Evolutionary conservation across 2,797 vertebrate genomes (phyloP).

Genomic region (Prionace glauca): DNA sequence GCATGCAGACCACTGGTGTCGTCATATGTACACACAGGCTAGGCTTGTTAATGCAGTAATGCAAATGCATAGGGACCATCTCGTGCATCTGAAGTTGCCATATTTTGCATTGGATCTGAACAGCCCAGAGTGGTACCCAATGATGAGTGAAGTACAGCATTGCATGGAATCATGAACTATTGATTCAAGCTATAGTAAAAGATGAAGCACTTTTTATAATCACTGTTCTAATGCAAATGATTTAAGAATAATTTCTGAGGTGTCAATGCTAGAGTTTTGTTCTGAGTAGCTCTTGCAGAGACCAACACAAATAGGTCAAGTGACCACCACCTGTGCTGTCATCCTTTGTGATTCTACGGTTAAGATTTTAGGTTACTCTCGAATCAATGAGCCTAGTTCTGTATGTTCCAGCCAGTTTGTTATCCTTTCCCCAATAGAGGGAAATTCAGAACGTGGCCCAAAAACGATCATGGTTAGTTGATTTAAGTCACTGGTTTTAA

Average conservation of each 20-base stretch:
- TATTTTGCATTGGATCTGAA: background rate
- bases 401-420: background rate
- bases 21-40: background rate
- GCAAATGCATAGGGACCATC: background rate
- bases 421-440: background rate
- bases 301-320: background rate
- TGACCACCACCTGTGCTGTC: background rate
- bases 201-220: background rate
- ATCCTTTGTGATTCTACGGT: background rate
- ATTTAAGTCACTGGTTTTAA: background rate
- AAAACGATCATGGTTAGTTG: background rate
- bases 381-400: background rate
- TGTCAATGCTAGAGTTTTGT: background rate
- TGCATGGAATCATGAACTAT: background rate
- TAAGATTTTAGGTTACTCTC: background rate
- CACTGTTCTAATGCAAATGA: too few relatives aligned
- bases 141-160: background rate
- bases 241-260: background rate
- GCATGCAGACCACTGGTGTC: background rate
- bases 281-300: background rate
- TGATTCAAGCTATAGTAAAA: background rate
- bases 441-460: background rate
- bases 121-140: background rate
- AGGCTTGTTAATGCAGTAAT: too few relatives aligned
- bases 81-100: background rate